These are phyloP conservation scores for Alethe castanea DNA, from an alignment of 2,113 vertebrate species.

Conservation along the genomic window DNA sequence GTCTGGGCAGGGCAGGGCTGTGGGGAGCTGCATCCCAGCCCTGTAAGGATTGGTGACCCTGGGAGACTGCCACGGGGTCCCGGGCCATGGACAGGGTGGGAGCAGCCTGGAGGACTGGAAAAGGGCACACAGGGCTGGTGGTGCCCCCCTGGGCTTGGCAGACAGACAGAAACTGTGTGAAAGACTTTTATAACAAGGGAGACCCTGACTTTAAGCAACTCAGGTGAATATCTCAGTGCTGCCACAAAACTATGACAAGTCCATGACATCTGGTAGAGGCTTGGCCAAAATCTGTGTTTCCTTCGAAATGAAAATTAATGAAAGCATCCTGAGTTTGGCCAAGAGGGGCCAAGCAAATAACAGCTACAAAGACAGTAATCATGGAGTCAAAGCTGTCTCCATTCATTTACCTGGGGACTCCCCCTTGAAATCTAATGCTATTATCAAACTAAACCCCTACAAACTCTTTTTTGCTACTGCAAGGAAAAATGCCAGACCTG, in stretches of 20 bases:
- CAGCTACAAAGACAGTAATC: not conserved
- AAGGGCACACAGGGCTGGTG: not conserved
- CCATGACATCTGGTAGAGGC: not conserved
- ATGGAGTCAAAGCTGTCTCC: not conserved
- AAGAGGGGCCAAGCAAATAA: not conserved
- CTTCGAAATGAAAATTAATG: not conserved
- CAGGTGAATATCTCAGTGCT: not conserved
- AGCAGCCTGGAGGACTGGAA: not conserved
- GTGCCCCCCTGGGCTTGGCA: accelerated
- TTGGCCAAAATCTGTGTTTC: not conserved
- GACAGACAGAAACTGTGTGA: not conserved
- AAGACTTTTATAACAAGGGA: not conserved
- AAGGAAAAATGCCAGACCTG: not conserved
- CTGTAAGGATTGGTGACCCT: accelerated
- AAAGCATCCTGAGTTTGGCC: not conserved
- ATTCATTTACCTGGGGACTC: not conserved
- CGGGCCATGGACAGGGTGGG: accelerated
- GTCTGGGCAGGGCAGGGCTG: not conserved
- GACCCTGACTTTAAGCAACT: not conserved
- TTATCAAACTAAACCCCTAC: not conserved
- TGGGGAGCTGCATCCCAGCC: not conserved
- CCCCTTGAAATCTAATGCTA: not conserved
- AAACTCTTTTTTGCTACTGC: not conserved
- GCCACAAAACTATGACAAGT: not conserved
- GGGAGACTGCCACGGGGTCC: not conserved